A percentile compares a stretch with the other conserved stretches of the same genome.
Conservation (phyloP, 2,888 invertebrate species). For the Ommatoiulus sabulosus region DNA sequence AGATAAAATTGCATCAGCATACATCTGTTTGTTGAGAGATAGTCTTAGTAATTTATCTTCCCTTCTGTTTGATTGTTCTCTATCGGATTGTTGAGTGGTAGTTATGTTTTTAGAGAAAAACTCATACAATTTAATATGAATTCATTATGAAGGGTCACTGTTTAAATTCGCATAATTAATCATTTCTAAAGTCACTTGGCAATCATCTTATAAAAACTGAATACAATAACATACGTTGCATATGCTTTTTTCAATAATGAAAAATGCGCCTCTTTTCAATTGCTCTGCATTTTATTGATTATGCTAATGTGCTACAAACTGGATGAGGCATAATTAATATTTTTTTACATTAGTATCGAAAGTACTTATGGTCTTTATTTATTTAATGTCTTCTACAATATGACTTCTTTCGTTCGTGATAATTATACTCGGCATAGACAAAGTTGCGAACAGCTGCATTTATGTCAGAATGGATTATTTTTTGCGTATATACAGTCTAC, state of each 20-base stretch:
- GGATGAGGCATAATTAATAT: conserved; percentile 31
- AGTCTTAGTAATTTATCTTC: too few relatives aligned
- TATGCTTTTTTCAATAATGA: neutral
- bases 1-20: too few relatives aligned
- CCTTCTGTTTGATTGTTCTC: too few relatives aligned
- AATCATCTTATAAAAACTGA: neutral
- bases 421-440: neutral
- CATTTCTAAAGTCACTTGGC: conserved; percentile 13
- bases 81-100: too few relatives aligned
- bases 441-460: neutral
- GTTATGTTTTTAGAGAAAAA: too few relatives aligned
- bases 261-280: neutral
- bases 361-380: conserved; percentile 4
- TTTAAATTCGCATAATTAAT: conserved; percentile 12
- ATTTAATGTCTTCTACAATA: conserved; percentile 17
- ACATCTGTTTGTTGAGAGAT: too few relatives aligned
- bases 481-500: too few relatives aligned
- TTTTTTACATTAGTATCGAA: neutral
- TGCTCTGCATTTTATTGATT: conserved; percentile 37
- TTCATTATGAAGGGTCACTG: too few relatives aligned
- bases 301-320: conserved; percentile 18
- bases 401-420: neutral
- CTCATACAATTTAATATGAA: too few relatives aligned
- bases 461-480: neutral
- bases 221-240: neutral